A percentile compares a stretch with the other conserved stretches of the same genome.
Conservation (phyloP, 1,140 invertebrate species). For the Diabrotica undecimpunctata region DNA sequence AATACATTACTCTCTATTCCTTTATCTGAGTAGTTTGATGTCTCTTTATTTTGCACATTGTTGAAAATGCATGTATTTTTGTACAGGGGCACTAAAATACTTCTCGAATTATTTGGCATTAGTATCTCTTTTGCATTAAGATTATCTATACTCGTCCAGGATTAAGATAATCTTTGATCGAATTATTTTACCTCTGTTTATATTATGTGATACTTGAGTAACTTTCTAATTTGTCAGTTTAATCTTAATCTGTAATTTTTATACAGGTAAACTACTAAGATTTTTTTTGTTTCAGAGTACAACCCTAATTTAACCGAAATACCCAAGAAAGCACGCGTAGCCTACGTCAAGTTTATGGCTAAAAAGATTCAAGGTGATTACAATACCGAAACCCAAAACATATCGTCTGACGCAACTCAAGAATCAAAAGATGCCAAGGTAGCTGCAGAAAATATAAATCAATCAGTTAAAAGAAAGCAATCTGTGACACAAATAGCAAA, state of each 20-base stretch:
- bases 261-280: not conserved
- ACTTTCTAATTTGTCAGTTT: not conserved
- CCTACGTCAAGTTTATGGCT: conserved; percentile 83
- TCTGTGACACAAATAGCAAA: not conserved
- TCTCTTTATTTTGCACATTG: too few relatives aligned
- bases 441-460: not conserved
- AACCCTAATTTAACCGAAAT: conserved; percentile 75
- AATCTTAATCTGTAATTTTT: too few relatives aligned
- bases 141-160: too few relatives aligned
- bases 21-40: not conserved
- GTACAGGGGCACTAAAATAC: too few relatives aligned
- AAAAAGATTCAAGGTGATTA: conserved; percentile 59
- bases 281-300: conserved; percentile 57
- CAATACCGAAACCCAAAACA: conserved; percentile 40
- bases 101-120: too few relatives aligned
- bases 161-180: too few relatives aligned
- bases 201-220: not conserved
- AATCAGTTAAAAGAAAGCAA: not conserved
- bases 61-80: too few relatives aligned
- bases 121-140: too few relatives aligned
- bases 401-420: not conserved
- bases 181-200: too few relatives aligned
- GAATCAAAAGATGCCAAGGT: not conserved
- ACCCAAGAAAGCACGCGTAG: conserved; percentile 69
- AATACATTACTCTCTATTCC: too few relatives aligned